Conservation (phyloP, 2,888 invertebrate species). For the Plutella xylostella region DNA sequence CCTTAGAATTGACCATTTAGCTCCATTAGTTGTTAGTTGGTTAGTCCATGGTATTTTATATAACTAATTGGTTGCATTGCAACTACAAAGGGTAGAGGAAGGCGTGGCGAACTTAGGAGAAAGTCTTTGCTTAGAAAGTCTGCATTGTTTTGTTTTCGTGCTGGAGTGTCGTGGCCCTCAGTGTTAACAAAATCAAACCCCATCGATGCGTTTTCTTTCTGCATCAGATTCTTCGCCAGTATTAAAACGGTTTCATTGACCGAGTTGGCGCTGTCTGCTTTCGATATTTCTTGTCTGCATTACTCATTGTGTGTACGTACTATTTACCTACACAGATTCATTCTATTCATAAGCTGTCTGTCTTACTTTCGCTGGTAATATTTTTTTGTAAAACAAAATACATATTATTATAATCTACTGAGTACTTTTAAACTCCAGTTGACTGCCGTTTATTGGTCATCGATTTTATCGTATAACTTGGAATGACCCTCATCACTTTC, state of each 20-base stretch:
- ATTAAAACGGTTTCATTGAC: constrained; percentile 28
- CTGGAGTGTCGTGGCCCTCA: constrained; percentile 34
- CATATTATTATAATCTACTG: too few species aligned
- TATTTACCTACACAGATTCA: constrained; percentile 39
- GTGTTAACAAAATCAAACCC: constrained; percentile 27
- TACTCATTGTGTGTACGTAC: constrained; percentile 35
- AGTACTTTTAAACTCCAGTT: too few species aligned
- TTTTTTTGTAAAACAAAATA: too few species aligned
- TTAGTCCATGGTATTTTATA: constrained; percentile 16
- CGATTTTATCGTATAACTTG: constrained; percentile 21
- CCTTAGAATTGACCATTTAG: too few species aligned
- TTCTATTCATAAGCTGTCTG: too few species aligned
- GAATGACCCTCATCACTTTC: constrained; percentile 63
- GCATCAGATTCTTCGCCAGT: background rate
- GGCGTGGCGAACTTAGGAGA: constrained; percentile 44
- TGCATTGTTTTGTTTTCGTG: constrained; percentile 48
- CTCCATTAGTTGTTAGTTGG: too few species aligned
- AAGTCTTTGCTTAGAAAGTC: constrained; percentile 55
- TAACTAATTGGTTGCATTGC: constrained; percentile 34
- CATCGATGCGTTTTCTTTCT: constrained; percentile 12
- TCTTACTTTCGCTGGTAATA: too few species aligned
- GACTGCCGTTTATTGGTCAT: background rate
- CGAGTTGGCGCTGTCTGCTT: constrained; percentile 30
- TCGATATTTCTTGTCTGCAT: constrained; percentile 25
- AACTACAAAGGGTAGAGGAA: constrained; percentile 36